A percentile compares a stretch with the other conserved stretches of the same genome.
These are phyloP conservation scores for Athetis lepigone DNA, from an alignment of 2,888 invertebrate genomes.

Conservation along the genomic window DNA sequence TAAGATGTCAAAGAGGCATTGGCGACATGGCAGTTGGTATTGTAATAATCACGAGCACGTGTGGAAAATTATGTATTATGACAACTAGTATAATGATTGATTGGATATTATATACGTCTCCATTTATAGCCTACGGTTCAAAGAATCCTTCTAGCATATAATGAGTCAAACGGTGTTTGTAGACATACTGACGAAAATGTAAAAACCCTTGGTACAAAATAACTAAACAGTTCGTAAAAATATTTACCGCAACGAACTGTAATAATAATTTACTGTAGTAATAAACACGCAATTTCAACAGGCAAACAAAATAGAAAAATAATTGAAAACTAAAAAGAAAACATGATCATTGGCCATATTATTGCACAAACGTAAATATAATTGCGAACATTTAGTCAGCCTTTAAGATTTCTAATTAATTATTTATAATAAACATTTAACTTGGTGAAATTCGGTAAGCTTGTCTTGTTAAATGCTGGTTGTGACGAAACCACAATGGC, in stretches of 20 bases:
- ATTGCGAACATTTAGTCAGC: conserved; percentile 24
- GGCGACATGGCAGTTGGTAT: neutral
- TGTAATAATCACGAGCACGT: neutral
- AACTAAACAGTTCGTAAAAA: conserved; percentile 2
- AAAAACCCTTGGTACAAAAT: neutral
- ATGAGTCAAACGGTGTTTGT: neutral
- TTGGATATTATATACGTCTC: neutral
- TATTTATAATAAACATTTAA: conserved; percentile 43
- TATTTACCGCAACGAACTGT: neutral
- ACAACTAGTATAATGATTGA: neutral
- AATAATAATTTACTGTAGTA: too few species aligned
- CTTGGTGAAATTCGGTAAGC: conserved; percentile 53
- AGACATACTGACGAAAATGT: neutral
- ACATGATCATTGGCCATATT: neutral
- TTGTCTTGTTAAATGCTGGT: conserved; percentile 51
- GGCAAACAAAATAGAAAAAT: conserved; percentile 11
- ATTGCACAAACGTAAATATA: conserved; percentile 32
- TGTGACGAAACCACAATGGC: conserved; percentile 55
- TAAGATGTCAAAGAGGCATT: neutral
- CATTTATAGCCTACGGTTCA: neutral
- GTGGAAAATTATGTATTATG: too few species aligned
- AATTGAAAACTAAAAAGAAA: conserved; percentile 5
- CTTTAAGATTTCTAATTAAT: conserved; percentile 47
- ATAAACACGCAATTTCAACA: conserved; percentile 6
- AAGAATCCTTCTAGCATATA: neutral